Conservation (phyloP, 2,113 vertebrate genomes). For the Ia io region DNA sequence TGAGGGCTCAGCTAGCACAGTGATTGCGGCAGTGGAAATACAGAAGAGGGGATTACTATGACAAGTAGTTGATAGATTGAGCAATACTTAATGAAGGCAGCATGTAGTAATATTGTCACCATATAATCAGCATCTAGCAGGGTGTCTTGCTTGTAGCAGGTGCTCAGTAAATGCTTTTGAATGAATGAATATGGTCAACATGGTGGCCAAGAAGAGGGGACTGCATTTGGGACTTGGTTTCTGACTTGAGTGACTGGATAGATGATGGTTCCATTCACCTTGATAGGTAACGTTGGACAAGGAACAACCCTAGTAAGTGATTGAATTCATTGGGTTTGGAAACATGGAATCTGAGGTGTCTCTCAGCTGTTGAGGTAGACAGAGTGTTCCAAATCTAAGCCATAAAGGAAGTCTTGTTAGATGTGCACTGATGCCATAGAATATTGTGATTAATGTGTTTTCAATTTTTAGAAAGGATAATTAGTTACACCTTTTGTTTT, state of each 20-base stretch:
- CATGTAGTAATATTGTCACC: background rate
- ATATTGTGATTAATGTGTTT: background rate
- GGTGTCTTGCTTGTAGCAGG: background rate
- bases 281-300: background rate
- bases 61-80: background rate
- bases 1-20: background rate
- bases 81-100: background rate
- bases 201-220: background rate
- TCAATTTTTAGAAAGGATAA: background rate
- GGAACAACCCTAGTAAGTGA: background rate
- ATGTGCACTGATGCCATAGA: background rate
- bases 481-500: slow-evolving; percentile 42
- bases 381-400: background rate
- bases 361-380: background rate
- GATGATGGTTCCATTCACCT: background rate
- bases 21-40: background rate
- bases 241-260: background rate
- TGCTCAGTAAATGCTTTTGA: background rate
- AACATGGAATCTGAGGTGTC: background rate
- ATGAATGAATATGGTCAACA: background rate
- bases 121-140: background rate
- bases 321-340: background rate
- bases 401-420: background rate
- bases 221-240: background rate
- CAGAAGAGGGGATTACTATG: background rate